phyloP scores from a whole-genome alignment of 2,888 invertebrate genomes.

The Cephalotes varians region DNA sequence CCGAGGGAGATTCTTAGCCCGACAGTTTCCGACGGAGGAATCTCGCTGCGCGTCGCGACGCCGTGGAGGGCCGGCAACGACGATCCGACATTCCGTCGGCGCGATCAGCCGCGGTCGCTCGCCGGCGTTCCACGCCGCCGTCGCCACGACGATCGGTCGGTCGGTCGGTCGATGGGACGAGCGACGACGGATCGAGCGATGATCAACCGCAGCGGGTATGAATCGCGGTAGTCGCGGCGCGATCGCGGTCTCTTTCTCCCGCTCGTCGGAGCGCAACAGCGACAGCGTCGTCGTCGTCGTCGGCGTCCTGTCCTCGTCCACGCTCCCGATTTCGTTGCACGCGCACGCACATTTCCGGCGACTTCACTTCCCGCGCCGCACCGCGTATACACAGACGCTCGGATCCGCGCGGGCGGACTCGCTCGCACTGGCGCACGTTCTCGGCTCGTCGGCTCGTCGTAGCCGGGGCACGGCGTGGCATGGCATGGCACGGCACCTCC shows the following conservation, averaged over 20 bases:
- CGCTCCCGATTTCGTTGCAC: constrained; percentile 70
- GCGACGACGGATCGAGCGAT: not conserved
- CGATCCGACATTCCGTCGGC: constrained; percentile 11
- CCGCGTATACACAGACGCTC: constrained; percentile 77
- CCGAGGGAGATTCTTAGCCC: not conserved
- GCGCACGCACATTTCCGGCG: constrained; percentile 69
- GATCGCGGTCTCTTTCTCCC: not conserved
- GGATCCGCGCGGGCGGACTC: constrained; percentile 65
- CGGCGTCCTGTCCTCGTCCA: constrained; percentile 53
- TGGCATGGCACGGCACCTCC: constrained; percentile 74
- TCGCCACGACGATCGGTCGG: not conserved
- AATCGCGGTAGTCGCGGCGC: not conserved
- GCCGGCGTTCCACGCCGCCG: not conserved
- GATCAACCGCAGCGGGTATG: constrained; percentile 1
- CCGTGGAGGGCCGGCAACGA: constrained; percentile 1
- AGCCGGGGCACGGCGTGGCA: constrained; percentile 58
- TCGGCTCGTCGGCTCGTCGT: constrained; percentile 69
- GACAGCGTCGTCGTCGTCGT: not conserved
- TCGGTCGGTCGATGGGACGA: not conserved
- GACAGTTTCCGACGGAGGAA: constrained; percentile 10
- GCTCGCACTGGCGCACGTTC: constrained; percentile 75
- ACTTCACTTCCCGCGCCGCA: constrained; percentile 21
- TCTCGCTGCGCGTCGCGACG: constrained; percentile 32
- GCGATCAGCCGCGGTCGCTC: not conserved
- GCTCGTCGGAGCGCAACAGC: constrained; percentile 4